Conservation (phyloP, 2,797 vertebrate genomes). For the Distichodus sexfasciatus region DNA sequence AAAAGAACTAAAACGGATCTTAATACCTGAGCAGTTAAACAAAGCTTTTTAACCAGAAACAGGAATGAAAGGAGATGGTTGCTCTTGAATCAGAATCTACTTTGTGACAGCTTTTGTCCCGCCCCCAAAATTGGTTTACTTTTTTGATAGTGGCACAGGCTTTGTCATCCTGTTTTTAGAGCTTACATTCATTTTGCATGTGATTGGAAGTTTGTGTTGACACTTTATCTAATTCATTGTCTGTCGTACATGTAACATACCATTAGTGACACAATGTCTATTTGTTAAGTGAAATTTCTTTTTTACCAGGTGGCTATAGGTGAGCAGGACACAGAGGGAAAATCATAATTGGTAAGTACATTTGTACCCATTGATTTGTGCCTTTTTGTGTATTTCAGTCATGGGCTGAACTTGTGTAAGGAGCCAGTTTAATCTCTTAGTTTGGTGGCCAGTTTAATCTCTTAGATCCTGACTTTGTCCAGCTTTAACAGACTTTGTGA, state of each 20-base stretch:
- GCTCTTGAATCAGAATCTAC: constrained; percentile 76
- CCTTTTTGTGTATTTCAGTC: not conserved
- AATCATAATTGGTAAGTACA: constrained; percentile 40
- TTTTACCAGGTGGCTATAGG: constrained; percentile 56
- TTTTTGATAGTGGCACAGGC: constrained; percentile 92
- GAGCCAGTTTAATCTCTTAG: no score
- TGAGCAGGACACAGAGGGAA: constrained; percentile 47
- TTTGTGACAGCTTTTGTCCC: constrained; percentile 77
- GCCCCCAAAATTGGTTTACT: constrained; percentile 93
- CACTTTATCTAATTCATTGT: constrained; percentile 38
- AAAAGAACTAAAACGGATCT: constrained; percentile 93
- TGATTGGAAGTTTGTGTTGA: constrained; percentile 53
- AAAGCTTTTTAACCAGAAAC: constrained; percentile 82
- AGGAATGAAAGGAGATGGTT: constrained; percentile 71
- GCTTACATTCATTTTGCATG: constrained; percentile 83
- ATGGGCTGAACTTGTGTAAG: no score
- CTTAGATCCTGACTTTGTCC: no score
- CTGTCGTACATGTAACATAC: constrained; percentile 22
- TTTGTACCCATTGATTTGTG: no score
- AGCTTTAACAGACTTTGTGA: no score
- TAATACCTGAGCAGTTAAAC: constrained; percentile 89
- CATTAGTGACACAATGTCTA: not conserved
- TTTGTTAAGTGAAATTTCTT: constrained; percentile 37
- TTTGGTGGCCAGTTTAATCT: no score
- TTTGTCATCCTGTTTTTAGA: constrained; percentile 71